Evolutionary conservation across 2,888 invertebrate genomes (phyloP).

Genomic region (Beris chalybata): DNA sequence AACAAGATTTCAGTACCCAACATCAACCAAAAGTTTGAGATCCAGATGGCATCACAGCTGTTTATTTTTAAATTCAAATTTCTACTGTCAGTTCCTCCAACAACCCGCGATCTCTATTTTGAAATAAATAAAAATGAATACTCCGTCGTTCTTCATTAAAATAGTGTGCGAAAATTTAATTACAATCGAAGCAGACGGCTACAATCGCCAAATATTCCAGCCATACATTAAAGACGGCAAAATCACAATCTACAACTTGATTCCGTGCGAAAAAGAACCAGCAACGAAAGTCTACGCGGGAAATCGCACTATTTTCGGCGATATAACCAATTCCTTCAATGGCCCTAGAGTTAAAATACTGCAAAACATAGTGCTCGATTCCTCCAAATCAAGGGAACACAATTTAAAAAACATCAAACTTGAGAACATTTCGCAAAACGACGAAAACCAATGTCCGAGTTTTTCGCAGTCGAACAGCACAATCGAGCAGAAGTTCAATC

Average conservation of each 20-base stretch:
- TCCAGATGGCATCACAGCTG: background rate
- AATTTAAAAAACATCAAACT: too few relatives aligned
- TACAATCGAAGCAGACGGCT: slow-evolving; percentile 17
- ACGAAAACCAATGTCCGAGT: too few relatives aligned
- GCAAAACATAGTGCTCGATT: background rate
- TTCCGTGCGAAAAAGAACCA: background rate
- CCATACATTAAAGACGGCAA: slow-evolving; percentile 24
- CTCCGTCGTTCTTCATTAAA: background rate
- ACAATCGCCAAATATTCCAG: slow-evolving; percentile 15
- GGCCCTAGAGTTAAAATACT: background rate
- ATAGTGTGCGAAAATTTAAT: slow-evolving; percentile 1
- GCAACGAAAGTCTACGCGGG: background rate
- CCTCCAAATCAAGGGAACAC: too few relatives aligned
- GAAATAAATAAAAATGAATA: background rate
- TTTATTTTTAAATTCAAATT: background rate
- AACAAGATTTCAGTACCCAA: background rate
- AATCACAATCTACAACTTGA: slow-evolving; percentile 19
- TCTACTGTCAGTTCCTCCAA: background rate
- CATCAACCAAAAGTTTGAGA: background rate
- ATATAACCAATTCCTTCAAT: background rate
- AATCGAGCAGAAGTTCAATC: too few relatives aligned
- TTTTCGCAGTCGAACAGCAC: too few relatives aligned
- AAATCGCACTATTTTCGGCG: background rate
- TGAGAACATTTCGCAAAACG: too few relatives aligned
- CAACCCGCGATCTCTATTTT: too few relatives aligned